Percentiles rank a stretch among this genome's conserved stretches.
Conservation (phyloP, 2,888 invertebrate genomes). For the Cephalotes varians region DNA sequence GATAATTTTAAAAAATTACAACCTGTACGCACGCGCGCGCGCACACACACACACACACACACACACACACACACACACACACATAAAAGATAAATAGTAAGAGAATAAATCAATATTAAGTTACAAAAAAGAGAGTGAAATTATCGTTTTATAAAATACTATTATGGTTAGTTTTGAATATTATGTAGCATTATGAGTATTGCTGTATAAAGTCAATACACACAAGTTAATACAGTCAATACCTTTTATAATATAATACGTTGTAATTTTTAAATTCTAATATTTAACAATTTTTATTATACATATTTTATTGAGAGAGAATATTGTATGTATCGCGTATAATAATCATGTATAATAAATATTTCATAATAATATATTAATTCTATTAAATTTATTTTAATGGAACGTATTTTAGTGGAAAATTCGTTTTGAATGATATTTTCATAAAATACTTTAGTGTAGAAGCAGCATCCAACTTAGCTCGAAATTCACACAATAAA, state of each 20-base stretch:
- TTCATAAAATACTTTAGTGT: not conserved
- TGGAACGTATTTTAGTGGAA: not conserved
- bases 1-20: conserved; percentile 1
- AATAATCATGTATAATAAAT: not conserved
- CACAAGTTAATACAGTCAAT: not conserved
- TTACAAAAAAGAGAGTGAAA: not conserved
- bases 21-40: too few species aligned
- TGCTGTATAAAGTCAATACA: too few species aligned
- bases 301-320: not conserved
- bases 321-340: not conserved
- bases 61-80: too few species aligned
- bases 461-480: not conserved
- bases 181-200: too few species aligned
- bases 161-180: not conserved
- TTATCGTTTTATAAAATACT: not conserved
- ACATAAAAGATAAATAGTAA: not conserved
- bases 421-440: not conserved
- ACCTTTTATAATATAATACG: not conserved
- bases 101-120: not conserved
- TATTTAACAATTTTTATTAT: not conserved
- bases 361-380: not conserved
- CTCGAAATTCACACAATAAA: not conserved
- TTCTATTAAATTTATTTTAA: not conserved
- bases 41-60: too few species aligned
- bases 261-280: not conserved